A percentile compares a stretch with the other conserved stretches of the same genome.
Evolutionary conservation across 2,113 vertebrate species (phyloP).

Genomic region (Bujurquina vittata): DNA sequence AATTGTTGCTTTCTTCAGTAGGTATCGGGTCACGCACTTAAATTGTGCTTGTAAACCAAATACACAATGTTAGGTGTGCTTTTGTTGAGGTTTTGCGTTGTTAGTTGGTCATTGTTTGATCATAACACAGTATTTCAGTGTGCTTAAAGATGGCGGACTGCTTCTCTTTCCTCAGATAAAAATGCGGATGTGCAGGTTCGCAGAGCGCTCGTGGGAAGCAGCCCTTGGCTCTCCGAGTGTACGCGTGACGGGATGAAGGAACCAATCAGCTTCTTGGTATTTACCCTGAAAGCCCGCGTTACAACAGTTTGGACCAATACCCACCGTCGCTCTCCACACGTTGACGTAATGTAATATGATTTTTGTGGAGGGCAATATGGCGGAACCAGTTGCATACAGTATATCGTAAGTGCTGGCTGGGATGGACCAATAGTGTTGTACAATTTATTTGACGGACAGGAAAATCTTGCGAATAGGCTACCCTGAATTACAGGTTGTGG

Average conservation of each 20-base stretch:
- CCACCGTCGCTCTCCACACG: slow-evolving; percentile 30
- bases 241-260: slow-evolving; percentile 49
- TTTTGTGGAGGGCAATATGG: slow-evolving; percentile 17
- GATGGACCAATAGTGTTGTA: slow-evolving; percentile 39
- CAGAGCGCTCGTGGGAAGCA: slow-evolving; percentile 27
- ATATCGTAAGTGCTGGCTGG: neutral
- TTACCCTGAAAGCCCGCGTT: slow-evolving; percentile 71
- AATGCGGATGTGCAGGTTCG: slow-evolving; percentile 64
- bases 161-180: slow-evolving; percentile 15
- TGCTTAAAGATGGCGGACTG: slow-evolving; percentile 70
- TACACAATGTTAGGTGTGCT: rapidly evolving
- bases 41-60: neutral
- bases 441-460: slow-evolving; percentile 46
- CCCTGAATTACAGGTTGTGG: neutral
- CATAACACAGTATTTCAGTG: neutral
- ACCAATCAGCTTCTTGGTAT: slow-evolving; percentile 70
- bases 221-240: slow-evolving; percentile 19
- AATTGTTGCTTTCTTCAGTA: rapidly evolving
- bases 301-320: slow-evolving; percentile 62
- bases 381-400: slow-evolving; percentile 29
- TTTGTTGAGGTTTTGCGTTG: rapidly evolving
- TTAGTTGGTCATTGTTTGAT: neutral
- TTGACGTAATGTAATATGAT: slow-evolving; percentile 73
- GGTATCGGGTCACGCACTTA: rapidly evolving
- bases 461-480: slow-evolving; percentile 48